phyloP scores from a whole-genome alignment of 2,113 vertebrate species.

The Cervus canadensis region DNA sequence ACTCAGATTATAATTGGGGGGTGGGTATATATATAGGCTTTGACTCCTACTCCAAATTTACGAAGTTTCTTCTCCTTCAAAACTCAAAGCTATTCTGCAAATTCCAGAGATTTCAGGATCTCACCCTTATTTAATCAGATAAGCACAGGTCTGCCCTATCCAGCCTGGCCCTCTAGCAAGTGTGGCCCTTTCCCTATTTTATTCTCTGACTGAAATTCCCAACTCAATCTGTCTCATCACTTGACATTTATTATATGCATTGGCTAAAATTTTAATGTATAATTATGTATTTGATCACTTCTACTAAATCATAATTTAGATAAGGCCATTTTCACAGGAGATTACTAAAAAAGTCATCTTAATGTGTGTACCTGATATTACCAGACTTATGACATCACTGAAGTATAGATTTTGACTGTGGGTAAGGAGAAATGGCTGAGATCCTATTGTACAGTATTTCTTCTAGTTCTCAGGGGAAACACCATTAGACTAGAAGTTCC shows the following conservation, averaged over 20 bases:
- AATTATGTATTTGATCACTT: not conserved
- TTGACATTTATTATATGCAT: not conserved
- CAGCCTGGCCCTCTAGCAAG: not conserved
- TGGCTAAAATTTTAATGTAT: not conserved
- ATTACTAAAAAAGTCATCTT: not conserved
- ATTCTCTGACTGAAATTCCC: not conserved
- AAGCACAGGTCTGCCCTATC: not conserved
- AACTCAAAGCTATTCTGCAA: not conserved
- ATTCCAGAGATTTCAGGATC: not conserved
- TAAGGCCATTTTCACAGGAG: not conserved
- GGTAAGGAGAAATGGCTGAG: not conserved
- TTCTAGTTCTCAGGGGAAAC: not conserved
- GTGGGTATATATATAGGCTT: fast-evolving
- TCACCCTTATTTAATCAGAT: not conserved
- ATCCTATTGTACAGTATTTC: not conserved
- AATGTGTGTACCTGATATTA: not conserved
- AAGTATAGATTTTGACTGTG: not conserved
- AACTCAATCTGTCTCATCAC: not conserved
- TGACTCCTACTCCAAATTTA: not conserved
- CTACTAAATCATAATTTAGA: not conserved
- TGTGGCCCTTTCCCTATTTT: not conserved
- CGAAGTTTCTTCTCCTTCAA: not conserved
- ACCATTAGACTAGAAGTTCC: not conserved
- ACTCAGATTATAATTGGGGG: not conserved
- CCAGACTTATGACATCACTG: not conserved